phyloP scores from a whole-genome alignment of 2,888 invertebrate genomes.

The Oligia fasciuncula region DNA sequence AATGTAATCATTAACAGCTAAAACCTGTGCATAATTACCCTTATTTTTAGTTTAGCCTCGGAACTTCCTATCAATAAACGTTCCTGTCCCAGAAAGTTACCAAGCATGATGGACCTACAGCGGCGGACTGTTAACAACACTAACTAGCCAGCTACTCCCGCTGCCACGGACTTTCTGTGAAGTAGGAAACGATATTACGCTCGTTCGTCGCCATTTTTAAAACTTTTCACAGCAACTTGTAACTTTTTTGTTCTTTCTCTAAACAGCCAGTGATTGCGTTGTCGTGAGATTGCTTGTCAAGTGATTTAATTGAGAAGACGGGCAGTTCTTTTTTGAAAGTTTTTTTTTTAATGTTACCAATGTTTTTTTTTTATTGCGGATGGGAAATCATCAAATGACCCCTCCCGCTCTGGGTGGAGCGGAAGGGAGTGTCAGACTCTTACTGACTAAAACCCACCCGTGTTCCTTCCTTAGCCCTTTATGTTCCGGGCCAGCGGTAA shows the following conservation, averaged over 20 bases:
- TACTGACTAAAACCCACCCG: too few species aligned
- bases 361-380: too few species aligned
- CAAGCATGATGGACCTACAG: conserved; percentile 45
- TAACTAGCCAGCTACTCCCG: conserved; percentile 48
- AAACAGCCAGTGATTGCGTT: conserved; percentile 43
- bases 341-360: conserved; percentile 1
- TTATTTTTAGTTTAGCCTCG: background rate
- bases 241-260: conserved; percentile 43
- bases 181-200: conserved; percentile 57
- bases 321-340: conserved; percentile 21
- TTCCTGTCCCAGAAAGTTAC: conserved; percentile 49
- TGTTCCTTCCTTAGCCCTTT: too few species aligned
- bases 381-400: too few species aligned
- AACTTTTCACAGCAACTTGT: conserved; percentile 42
- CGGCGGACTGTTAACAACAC: conserved; percentile 53
- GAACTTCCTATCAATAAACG: conserved; percentile 35
- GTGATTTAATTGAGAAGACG: conserved; percentile 29
- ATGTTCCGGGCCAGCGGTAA: too few species aligned
- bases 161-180: conserved; percentile 34
- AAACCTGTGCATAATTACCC: background rate
- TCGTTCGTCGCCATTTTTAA: conserved; percentile 49
- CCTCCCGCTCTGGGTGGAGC: too few species aligned
- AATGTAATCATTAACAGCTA: background rate
- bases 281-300: conserved; percentile 37
- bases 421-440: too few species aligned